Percentiles rank a stretch among this genome's conserved stretches.
phyloP scores from a whole-genome alignment of 2,888 invertebrate genomes.

The Hyalella azteca region DNA sequence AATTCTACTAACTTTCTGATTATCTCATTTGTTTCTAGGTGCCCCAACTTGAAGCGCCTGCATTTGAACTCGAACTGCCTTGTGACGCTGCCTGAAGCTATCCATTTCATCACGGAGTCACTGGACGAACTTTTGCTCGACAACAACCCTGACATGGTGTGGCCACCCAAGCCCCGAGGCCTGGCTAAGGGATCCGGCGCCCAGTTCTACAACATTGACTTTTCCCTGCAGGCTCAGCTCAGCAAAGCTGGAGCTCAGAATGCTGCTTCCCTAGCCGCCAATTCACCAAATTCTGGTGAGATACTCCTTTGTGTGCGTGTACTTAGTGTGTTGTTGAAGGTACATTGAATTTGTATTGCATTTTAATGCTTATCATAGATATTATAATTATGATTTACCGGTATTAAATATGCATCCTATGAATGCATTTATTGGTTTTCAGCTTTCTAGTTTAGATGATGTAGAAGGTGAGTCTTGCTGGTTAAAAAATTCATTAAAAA shows the following conservation, averaged over 20 bases:
- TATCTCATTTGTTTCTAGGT: conserved; percentile 68
- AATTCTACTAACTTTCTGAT: not conserved
- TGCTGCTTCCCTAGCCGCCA: conserved; percentile 75
- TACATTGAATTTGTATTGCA: no score
- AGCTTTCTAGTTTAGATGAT: no score
- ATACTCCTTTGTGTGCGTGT: no score
- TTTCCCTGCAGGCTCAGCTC: conserved; percentile 93
- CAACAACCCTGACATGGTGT: conserved; percentile 74
- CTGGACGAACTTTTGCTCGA: conserved; percentile 86
- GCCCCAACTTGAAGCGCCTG: conserved; percentile 89
- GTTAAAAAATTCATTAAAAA: no score
- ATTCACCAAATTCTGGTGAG: conserved; percentile 60
- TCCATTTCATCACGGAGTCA: conserved; percentile 86
- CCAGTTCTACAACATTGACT: conserved; percentile 96
- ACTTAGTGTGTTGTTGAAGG: no score
- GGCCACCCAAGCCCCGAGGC: conserved; percentile 89
- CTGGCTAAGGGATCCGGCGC: conserved; percentile 79
- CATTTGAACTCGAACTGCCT: conserved; percentile 91
- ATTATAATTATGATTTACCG: no score
- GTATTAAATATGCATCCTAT: no score
- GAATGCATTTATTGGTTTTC: no score
- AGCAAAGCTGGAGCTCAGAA: conserved; percentile 84
- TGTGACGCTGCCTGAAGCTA: conserved; percentile 95
- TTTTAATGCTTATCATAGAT: no score
- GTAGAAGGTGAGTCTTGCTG: no score